Base-by-base conservation (phyloP, 2,888 invertebrate species). In the Folsomia candida region DNA sequence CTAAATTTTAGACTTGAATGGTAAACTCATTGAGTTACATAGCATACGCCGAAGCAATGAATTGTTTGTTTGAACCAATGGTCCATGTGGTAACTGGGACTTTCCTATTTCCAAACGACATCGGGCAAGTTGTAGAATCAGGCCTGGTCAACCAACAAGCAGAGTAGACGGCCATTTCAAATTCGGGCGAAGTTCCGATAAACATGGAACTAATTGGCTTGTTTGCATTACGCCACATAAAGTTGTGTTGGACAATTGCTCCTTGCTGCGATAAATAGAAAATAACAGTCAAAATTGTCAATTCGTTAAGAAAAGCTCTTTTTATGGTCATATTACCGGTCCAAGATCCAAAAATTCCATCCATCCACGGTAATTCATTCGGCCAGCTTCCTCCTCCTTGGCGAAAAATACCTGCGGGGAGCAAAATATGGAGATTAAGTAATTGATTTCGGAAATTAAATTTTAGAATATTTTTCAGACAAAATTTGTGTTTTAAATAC, bases 101-200 rank as follows among this genome's bases (percentile, higher is more conserved):
- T 75, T 87, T 87, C 72, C 89, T 89, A 37, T 89, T 90, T 72
- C 87, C 89, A 71, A 93, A 84, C 67, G 89, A 88, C 14, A 94
- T 85, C 0, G 89, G 90, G 80, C 94, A 94, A 18, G 9, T 47
- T 3, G 88, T 86, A 71, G 87, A 85, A 80, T 91, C 90, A 0
- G 90, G 88, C 67, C 93, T 87, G 18, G 91, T 85, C 58, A 92
- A 85, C 82, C 91, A 94, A 82, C 96, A 97, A 2, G 94, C 87
- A 0, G 94, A 92, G 83, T 94, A 96, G 1, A 96, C 83, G 0
- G 95, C 92, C 84, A 97, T 87, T 83, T 97, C 96, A 76, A 95
- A 85, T 84, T 96, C 96, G 0, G 96, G 96, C 67, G 93, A 93
- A 1, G 92, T 92, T 26, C 93, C 93, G 73, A 93, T 85, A 80